phyloP scores from a whole-genome alignment of 2,888 invertebrate species.

The Lepidochitona cinerea region DNA sequence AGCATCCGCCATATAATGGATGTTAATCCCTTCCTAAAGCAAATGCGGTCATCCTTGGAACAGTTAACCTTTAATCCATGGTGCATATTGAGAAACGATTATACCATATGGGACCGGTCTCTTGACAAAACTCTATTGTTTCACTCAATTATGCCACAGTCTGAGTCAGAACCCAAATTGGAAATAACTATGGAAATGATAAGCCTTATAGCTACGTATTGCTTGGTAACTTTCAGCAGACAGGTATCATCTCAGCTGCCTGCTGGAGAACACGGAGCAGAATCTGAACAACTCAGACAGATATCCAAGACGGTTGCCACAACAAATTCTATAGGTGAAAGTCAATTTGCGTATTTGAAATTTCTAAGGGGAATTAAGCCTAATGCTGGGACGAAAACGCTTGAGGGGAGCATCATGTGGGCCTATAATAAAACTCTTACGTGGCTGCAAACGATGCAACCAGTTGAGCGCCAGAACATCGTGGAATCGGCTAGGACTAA shows the following conservation, averaged over 20 bases:
- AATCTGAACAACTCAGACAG: too few species aligned
- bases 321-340: not conserved
- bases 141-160: not conserved
- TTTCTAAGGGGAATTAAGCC: not conserved
- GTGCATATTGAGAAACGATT: not conserved
- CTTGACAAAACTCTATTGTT: not conserved
- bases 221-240: not conserved
- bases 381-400: not conserved
- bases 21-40: not conserved
- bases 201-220: not conserved
- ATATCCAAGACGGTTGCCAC: not conserved
- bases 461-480: not conserved
- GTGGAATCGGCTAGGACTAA: not conserved
- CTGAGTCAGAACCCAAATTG: not conserved
- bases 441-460: not conserved
- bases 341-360: not conserved
- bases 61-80: not conserved
- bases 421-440: not conserved
- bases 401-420: not conserved
- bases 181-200: not conserved
- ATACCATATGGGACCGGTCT: not conserved
- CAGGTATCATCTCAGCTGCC: not conserved
- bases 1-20: not conserved
- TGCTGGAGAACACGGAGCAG: not conserved
- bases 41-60: not conserved